Percentiles rank a stretch among this genome's conserved stretches.
Evolutionary conservation across 2,888 invertebrate genomes (phyloP).

Genomic region (Andrena marginata): DNA sequence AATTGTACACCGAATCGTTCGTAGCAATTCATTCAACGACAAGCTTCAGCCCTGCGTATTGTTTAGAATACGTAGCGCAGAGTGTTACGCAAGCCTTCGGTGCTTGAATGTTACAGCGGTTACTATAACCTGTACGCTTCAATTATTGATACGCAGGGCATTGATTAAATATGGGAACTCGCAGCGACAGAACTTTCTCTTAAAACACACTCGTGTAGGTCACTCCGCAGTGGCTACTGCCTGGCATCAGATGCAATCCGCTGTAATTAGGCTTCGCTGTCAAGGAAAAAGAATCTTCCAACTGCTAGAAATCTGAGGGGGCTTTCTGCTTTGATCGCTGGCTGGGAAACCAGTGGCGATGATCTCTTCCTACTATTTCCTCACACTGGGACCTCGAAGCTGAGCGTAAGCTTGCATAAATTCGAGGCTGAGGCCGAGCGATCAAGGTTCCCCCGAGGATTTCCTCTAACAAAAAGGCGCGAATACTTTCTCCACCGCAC

Average conservation of each 20-base stretch:
- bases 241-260: constrained; percentile 9
- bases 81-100: no score
- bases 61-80: no score
- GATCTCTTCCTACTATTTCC: neutral
- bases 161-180: neutral
- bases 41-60: no score
- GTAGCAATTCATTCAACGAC: no score
- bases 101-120: neutral
- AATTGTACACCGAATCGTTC: no score
- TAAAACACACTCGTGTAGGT: constrained; percentile 24
- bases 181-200: constrained; percentile 32
- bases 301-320: constrained; percentile 10
- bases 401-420: no score
- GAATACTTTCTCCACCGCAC: constrained; percentile 54
- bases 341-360: neutral
- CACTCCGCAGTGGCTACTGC: constrained; percentile 1
- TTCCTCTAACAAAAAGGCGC: constrained; percentile 4
- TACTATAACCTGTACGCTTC: no score
- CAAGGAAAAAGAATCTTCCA: constrained; percentile 3
- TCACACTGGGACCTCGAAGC: neutral
- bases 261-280: constrained; percentile 22
- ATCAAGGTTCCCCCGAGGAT: neutral
- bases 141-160: neutral
- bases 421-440: neutral
- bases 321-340: neutral